phyloP scores from a whole-genome alignment of 2,113 vertebrate species.

The Aplodontia rufa region DNA sequence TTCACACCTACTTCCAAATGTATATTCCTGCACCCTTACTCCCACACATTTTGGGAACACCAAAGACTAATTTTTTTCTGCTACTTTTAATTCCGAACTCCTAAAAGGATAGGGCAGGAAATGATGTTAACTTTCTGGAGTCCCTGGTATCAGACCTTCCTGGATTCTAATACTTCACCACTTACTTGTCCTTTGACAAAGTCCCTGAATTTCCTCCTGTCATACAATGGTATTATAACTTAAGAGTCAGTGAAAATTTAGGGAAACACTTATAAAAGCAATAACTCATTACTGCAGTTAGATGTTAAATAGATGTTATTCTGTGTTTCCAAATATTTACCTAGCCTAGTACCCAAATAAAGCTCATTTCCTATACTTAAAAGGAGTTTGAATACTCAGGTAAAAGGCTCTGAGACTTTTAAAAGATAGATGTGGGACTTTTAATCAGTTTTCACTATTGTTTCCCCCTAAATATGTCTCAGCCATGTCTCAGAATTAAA shows the following conservation, averaged over 20 bases:
- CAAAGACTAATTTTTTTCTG: neutral
- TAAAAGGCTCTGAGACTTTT: neutral
- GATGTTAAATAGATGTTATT: neutral
- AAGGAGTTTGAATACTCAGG: neutral
- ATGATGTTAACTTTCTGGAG: accelerated
- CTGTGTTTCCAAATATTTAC: neutral
- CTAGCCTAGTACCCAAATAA: neutral
- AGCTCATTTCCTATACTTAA: neutral
- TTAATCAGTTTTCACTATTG: neutral
- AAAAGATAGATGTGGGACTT: neutral
- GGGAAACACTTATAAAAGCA: neutral
- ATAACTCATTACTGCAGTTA: accelerated
- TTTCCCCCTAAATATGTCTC: neutral
- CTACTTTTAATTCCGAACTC: neutral
- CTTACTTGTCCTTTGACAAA: neutral
- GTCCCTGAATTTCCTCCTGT: neutral
- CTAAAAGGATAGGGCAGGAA: neutral
- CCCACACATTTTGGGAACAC: neutral
- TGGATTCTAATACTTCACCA: neutral
- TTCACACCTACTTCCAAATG: neutral
- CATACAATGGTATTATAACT: too few species aligned
- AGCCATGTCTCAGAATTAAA: neutral
- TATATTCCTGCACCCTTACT: neutral
- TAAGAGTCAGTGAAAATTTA: neutral
- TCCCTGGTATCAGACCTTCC: neutral